Percentiles rank a stretch among this genome's conserved stretches.
Evolutionary conservation across 23 tunicate species (phyloP).

Genomic region (Styela clava): DNA sequence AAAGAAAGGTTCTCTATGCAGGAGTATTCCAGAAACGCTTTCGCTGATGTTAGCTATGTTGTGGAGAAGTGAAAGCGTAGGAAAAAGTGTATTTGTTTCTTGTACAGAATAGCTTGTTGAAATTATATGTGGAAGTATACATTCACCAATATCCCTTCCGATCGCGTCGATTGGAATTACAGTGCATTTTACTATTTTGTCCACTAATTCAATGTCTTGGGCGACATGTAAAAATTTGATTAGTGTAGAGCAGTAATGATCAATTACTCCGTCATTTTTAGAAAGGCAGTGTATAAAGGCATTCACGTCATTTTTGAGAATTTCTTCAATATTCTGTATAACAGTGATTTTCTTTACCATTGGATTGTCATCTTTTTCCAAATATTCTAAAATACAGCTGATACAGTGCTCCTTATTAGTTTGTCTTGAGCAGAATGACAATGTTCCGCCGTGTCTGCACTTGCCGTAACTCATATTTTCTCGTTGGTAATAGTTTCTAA

Average conservation of each 20-base stretch:
- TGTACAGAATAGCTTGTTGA: not conserved
- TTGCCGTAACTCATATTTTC: not conserved
- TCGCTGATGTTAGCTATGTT: not conserved
- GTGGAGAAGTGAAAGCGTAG: not conserved
- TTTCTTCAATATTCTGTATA: not conserved
- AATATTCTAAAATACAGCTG: not conserved
- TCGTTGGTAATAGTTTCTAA: too few species aligned
- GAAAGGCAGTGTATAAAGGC: not conserved
- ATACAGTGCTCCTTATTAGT: not conserved
- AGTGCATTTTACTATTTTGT: not conserved
- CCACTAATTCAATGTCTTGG: not conserved
- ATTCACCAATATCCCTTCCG: not conserved
- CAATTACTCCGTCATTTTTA: not conserved
- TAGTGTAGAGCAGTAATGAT: not conserved
- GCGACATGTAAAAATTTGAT: not conserved
- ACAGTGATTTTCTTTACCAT: not conserved
- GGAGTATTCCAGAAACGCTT: not conserved
- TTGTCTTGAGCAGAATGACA: not conserved
- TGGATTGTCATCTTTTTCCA: not conserved
- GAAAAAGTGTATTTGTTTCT: not conserved
- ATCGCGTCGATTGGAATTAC: not conserved
- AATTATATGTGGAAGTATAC: not conserved
- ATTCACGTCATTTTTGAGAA: not conserved
- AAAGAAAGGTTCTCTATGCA: not conserved
- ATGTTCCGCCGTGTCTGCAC: not conserved